Percentiles rank a stretch among this genome's conserved stretches.
Conservation (phyloP, 2,113 vertebrate genomes). For the Amphiprion ocellaris region DNA sequence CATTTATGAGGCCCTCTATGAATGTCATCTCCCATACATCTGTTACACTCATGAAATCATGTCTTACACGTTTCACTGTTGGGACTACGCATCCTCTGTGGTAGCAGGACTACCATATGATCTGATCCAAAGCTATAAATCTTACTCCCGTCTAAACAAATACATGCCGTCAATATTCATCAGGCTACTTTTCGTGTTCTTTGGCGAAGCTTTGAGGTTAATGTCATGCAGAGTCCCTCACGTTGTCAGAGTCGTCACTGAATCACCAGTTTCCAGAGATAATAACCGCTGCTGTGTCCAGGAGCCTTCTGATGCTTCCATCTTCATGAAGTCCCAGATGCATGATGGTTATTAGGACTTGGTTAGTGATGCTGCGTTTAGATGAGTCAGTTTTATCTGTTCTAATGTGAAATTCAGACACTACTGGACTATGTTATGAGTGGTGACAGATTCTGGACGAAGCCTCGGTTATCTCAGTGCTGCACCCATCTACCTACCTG, state of each 20-base stretch:
- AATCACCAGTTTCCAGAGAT: conserved; percentile 2
- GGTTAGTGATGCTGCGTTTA: neutral
- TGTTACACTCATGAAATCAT: no score
- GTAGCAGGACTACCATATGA: no score
- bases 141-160: no score
- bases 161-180: no score
- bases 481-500: neutral
- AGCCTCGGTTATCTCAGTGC: neutral
- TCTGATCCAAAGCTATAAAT: no score
- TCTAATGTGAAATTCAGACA: neutral
- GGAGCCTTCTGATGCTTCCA: neutral
- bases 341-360: neutral
- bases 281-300: neutral
- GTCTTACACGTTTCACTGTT: no score
- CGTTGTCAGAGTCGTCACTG: neutral
- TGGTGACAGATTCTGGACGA: neutral
- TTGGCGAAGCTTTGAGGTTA: no score
- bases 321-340: neutral
- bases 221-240: neutral
- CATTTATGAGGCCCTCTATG: no score
- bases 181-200: no score
- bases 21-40: no score
- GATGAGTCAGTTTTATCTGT: neutral
- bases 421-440: neutral
- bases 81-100: no score